These are phyloP conservation scores for Pollenia labialis DNA, from an alignment of 2,888 invertebrate species.

Conservation along the genomic window DNA sequence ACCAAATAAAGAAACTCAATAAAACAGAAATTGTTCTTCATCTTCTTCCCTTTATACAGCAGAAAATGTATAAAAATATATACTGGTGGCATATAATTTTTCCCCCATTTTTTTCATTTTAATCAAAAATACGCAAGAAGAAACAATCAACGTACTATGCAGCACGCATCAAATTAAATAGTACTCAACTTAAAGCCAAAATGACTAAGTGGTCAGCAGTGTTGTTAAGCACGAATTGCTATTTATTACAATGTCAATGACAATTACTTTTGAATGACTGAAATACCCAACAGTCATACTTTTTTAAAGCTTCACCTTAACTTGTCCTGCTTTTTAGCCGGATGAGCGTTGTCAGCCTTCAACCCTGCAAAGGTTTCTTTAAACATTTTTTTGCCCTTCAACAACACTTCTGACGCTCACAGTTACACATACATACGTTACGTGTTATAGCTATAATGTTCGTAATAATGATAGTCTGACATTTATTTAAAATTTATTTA, in stretches of 20 bases:
- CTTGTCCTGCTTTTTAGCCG: neutral
- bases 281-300: conserved; percentile 57
- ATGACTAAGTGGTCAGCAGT: conserved; percentile 70
- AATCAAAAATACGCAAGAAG: neutral
- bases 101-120: neutral
- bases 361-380: neutral
- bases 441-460: conserved; percentile 5
- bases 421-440: neutral
- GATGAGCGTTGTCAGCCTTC: neutral
- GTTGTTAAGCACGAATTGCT: conserved; percentile 66
- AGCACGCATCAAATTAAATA: conserved; percentile 44
- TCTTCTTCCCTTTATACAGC: neutral
- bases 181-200: conserved; percentile 26
- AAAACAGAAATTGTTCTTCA: conserved; percentile 1
- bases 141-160: conserved; percentile 9
- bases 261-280: conserved; percentile 60
- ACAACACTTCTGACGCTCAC: neutral
- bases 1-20: conserved; percentile 40
- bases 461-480: conserved; percentile 60
- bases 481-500: conserved; percentile 65
- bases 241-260: conserved; percentile 71
- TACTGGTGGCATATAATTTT: conserved; percentile 20
- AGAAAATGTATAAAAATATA: neutral
- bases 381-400: conserved; percentile 26
- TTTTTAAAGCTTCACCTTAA: neutral